Base-by-base conservation (phyloP, 2,888 invertebrate species). In the Horisme vitalbata region DNA sequence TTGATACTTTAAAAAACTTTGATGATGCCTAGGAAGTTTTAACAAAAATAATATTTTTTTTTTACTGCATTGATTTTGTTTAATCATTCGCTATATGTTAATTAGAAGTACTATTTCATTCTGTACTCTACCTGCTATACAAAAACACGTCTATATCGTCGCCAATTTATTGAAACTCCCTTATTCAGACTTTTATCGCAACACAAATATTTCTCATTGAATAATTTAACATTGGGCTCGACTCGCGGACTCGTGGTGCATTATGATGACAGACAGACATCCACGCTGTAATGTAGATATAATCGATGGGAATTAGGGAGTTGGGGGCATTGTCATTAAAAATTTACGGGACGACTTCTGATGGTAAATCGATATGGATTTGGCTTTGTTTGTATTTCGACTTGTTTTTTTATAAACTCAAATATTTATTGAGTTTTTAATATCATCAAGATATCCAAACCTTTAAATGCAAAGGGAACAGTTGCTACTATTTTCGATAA, bases 281-380 rank as follows among this genome's bases (percentile, higher is more conserved):
- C 55, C 52, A 45, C 9, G 37, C 24, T 38, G 37, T 74, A 71
- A 73, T 71, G 71, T 75, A 52, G 63, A 76, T 76, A 76, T 83
- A 80, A 86, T 85, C 69, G 77, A 55, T 57, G 60, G 62, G 75
- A 74, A 83, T 80, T 76, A 75, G 74, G 77, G 75, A 73, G 75
- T 48, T 65, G 66, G 67, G n/a, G 70, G 43, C 64, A 61, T 53
- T 62, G 61, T 68, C 76, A 70, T 86, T 78, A 85, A 87, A 81
- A 79, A 85, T 85, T 86, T 77, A 86, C 75, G 75, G 61, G 61
- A 58, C 60, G 62, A 65, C 61, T 69, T 70, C 68, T 86, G 76
- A 88, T 87, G 78, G 75, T 55, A 79, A 88, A 86, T 86, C 86
- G 66, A 86, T 86, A 80, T 46, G 9, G 28, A 18, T 28, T 32